Evolutionary conservation across 2,888 invertebrate genomes (phyloP).

Genomic region (Mythimna lalbum): DNA sequence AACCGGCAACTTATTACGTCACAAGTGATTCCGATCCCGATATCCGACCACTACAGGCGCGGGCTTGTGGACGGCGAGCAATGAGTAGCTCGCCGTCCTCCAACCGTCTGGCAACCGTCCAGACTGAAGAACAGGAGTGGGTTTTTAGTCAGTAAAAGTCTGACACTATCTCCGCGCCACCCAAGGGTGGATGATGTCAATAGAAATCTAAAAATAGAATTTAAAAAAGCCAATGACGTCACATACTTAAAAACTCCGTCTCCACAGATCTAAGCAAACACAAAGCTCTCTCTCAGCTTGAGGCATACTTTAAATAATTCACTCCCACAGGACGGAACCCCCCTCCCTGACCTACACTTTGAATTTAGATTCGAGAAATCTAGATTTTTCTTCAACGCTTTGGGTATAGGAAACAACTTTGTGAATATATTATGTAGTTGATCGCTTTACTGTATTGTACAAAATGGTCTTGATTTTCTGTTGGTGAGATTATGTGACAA

Average conservation of each 20-base stretch:
- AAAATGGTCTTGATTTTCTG: not conserved
- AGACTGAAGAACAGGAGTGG: no score
- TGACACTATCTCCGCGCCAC: no score
- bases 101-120: no score
- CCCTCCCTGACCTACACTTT: conserved; percentile 10
- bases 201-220: no score
- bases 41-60: no score
- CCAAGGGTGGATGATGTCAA: no score
- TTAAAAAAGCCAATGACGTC: not conserved
- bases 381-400: conserved; percentile 7
- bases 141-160: no score
- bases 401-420: conserved; percentile 6
- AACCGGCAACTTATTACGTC: no score
- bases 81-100: no score
- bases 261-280: conserved; percentile 11
- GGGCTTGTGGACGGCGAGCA: no score
- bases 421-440: conserved; percentile 7
- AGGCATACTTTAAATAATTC: conserved; percentile 41
- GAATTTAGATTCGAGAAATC: conserved; percentile 21
- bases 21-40: no score
- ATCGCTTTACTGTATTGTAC: conserved; percentile 14
- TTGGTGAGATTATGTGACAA: no score
- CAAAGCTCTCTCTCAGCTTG: conserved; percentile 1
- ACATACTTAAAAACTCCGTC: not conserved
- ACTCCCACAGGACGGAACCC: conserved; percentile 11